These are phyloP conservation scores for Edolisoma coerulescens DNA, from an alignment of 2,113 vertebrate genomes.

Conservation along the genomic window DNA sequence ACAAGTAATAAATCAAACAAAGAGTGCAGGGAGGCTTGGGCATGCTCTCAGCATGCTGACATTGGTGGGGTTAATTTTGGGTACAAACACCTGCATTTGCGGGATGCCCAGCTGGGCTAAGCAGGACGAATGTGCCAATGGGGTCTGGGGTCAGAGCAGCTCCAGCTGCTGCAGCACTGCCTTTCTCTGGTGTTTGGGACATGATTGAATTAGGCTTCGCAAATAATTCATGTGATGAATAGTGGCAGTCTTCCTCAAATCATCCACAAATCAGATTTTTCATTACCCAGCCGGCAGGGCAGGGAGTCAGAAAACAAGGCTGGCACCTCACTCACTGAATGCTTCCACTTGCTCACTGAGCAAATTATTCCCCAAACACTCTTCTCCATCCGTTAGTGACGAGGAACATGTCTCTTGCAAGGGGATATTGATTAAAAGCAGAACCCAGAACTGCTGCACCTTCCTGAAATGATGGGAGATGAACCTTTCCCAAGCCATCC, in stretches of 20 bases:
- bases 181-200: neutral
- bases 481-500: neutral
- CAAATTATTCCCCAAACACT: neutral
- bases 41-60: neutral
- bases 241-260: constrained; percentile 49
- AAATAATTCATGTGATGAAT: constrained; percentile 43
- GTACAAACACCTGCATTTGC: neutral
- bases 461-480: rapidly evolving
- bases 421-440: neutral
- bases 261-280: constrained; percentile 52
- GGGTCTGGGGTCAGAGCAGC: neutral
- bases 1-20: neutral
- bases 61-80: neutral
- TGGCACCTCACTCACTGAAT: neutral
- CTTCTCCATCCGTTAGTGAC: neutral
- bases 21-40: neutral
- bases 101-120: neutral
- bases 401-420: neutral
- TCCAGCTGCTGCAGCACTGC: neutral
- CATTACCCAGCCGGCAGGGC: neutral
- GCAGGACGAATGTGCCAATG: neutral
- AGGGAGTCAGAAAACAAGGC: constrained; percentile 5
- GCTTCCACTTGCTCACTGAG: neutral
- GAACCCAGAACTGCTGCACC: neutral
- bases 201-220: constrained; percentile 15